phyloP scores from a whole-genome alignment of 1,140 invertebrate genomes.

The Nylanderia fulva region DNA sequence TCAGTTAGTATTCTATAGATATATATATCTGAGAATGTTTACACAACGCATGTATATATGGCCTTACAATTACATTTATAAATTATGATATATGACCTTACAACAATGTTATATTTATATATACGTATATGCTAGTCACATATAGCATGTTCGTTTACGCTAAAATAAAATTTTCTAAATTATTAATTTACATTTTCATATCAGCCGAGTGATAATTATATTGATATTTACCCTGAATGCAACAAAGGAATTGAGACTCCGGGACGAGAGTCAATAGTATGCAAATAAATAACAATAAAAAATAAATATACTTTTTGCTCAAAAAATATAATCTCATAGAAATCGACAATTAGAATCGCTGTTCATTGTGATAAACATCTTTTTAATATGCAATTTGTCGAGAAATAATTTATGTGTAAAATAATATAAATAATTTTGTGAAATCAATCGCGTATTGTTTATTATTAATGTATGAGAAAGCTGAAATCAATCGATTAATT shows the following conservation, averaged over 20 bases:
- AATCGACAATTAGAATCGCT: background rate
- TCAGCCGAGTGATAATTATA: background rate
- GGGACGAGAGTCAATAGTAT: too few relatives aligned
- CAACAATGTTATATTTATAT: background rate
- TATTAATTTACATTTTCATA: background rate
- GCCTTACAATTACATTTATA: too few relatives aligned
- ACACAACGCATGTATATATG: background rate
- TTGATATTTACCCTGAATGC: background rate
- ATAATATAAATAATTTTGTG: background rate
- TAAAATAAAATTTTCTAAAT: background rate
- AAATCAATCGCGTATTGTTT: background rate
- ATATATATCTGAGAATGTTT: background rate
- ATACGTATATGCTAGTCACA: background rate
- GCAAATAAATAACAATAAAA: background rate
- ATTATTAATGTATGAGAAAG: background rate
- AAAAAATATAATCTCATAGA: background rate
- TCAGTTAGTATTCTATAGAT: background rate
- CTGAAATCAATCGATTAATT: background rate
- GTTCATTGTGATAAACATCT: conserved; percentile 8
- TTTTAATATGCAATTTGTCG: background rate
- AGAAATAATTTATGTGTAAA: background rate
- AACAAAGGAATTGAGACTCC: background rate
- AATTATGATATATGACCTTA: too few relatives aligned
- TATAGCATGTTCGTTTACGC: background rate
- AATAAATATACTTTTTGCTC: background rate